phyloP scores from a whole-genome alignment of 2,888 invertebrate species.

The Conistra vaccinii region DNA sequence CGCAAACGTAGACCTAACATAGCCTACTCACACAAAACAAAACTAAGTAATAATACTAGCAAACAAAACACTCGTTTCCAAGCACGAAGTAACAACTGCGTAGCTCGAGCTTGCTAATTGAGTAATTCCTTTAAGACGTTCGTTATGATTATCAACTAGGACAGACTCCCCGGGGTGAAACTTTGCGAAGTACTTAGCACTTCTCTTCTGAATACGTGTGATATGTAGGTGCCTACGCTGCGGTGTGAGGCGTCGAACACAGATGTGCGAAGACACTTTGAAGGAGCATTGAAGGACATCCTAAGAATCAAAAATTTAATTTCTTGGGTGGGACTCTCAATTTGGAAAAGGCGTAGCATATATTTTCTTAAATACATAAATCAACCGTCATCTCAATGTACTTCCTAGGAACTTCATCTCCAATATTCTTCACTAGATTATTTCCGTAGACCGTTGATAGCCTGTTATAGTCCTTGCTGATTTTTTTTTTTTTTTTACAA shows the following conservation, averaged over 20 bases:
- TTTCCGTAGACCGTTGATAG: neutral
- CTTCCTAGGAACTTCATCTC: no score
- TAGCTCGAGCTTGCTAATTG: slow-evolving; percentile 76
- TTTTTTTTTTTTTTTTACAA: no score
- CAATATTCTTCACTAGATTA: neutral
- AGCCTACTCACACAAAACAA: slow-evolving; percentile 3
- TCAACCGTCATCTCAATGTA: no score
- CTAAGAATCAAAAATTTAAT: neutral
- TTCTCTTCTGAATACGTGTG: slow-evolving; percentile 76
- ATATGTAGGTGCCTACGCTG: slow-evolving; percentile 69
- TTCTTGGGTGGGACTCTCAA: neutral
- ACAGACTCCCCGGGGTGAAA: slow-evolving; percentile 76
- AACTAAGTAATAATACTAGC: slow-evolving; percentile 36
- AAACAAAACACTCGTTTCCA: slow-evolving; percentile 52
- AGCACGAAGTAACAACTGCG: slow-evolving; percentile 60
- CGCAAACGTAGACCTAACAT: neutral
- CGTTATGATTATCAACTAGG: slow-evolving; percentile 82
- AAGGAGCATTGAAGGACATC: neutral
- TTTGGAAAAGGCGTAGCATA: neutral
- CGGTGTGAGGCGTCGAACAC: slow-evolving; percentile 56
- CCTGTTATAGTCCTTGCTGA: neutral
- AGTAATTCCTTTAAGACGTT: slow-evolving; percentile 83
- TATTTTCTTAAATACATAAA: no score
- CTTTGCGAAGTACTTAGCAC: slow-evolving; percentile 79
- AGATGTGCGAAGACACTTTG: slow-evolving; percentile 58